Conservation (phyloP, 2,797 vertebrate genomes). For the Cossypha polioptera region DNA sequence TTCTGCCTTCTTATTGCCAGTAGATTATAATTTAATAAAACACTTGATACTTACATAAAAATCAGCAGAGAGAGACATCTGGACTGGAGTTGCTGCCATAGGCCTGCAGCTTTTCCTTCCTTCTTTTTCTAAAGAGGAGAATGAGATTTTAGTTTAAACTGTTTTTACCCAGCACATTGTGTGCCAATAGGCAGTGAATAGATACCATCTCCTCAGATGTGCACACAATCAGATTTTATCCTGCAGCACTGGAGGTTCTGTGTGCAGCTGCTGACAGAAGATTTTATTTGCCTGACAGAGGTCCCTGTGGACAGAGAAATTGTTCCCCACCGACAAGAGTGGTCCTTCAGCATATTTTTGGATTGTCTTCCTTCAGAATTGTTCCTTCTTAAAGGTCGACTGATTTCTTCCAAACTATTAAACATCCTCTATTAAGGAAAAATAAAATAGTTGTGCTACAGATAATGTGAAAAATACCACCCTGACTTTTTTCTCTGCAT, state of each 20-base stretch:
- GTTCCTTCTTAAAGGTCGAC: neutral
- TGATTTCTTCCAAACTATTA: neutral
- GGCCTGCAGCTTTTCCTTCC: neutral
- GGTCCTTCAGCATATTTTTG: neutral
- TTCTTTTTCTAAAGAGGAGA: neutral
- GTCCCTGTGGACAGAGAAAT: neutral
- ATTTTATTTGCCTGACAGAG: conserved; percentile 38
- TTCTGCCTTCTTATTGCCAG: neutral
- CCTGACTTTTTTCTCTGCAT: neutral
- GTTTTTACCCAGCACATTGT: neutral
- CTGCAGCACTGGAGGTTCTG: neutral
- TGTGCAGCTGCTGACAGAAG: conserved; percentile 47
- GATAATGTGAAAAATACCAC: neutral
- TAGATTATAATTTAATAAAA: neutral
- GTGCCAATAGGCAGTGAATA: neutral
- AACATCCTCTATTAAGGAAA: neutral
- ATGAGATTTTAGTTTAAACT: neutral
- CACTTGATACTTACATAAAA: neutral
- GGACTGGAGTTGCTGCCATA: neutral
- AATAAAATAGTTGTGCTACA: neutral
- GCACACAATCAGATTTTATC: conserved; percentile 12
- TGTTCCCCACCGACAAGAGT: neutral
- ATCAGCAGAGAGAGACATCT: neutral
- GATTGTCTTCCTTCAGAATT: neutral
- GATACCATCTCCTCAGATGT: conserved; percentile 19